These are phyloP conservation scores for Ditula angustiorana DNA, from an alignment of 2,888 invertebrate genomes.

Conservation along the genomic window DNA sequence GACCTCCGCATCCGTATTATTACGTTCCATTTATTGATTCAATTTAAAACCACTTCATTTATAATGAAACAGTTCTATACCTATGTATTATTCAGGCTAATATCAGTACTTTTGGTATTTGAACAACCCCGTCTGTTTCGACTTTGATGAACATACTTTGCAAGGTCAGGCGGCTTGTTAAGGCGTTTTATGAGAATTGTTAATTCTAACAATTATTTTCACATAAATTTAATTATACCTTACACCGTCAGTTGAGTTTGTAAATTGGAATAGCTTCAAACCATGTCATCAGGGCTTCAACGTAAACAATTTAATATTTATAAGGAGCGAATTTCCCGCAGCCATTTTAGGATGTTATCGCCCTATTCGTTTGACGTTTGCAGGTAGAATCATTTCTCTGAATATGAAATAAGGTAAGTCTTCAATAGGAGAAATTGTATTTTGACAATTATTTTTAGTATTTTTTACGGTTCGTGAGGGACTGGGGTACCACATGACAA, in stretches of 20 bases:
- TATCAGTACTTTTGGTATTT: neutral
- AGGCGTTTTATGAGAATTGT: neutral
- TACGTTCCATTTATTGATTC: neutral
- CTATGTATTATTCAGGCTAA: neutral
- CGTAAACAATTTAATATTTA: slow-evolving; percentile 5
- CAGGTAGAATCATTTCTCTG: neutral
- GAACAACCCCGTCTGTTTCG: neutral
- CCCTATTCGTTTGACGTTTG: neutral
- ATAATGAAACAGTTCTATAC: neutral
- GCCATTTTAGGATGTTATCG: neutral
- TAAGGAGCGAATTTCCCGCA: neutral
- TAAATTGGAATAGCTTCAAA: slow-evolving; percentile 2
- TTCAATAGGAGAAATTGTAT: neutral
- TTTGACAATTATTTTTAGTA: too few relatives aligned
- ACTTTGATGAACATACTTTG: neutral
- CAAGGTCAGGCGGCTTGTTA: neutral
- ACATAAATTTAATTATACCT: neutral
- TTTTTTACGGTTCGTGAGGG: too few relatives aligned
- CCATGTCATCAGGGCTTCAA: neutral
- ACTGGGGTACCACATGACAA: too few relatives aligned
- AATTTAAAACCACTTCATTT: neutral
- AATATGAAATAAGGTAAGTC: too few relatives aligned
- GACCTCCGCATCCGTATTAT: neutral
- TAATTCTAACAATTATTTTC: slow-evolving; percentile 1
- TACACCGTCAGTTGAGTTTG: neutral